phyloP scores from a whole-genome alignment of 2,797 vertebrate species.

The Jordanella pulchra region DNA sequence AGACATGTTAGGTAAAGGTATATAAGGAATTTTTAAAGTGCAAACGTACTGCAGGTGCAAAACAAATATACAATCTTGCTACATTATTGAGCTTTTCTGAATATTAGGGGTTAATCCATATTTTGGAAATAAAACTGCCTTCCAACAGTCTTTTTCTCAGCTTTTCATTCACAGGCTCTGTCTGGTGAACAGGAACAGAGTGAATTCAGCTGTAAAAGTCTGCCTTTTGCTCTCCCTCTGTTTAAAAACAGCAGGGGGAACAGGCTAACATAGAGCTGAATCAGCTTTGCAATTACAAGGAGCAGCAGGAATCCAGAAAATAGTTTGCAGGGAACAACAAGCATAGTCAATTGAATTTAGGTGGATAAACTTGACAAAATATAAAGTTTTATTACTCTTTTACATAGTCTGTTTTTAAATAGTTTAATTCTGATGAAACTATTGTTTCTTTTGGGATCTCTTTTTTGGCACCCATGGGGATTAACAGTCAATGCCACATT shows the following conservation, averaged over 20 bases:
- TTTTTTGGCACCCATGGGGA: no score
- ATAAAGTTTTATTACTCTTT: not conserved
- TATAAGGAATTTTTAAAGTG: not conserved
- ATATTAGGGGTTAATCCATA: not conserved
- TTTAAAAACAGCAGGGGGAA: slow-evolving; percentile 7
- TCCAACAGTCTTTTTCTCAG: slow-evolving; percentile 1
- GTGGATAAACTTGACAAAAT: not conserved
- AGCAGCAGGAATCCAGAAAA: slow-evolving; percentile 1
- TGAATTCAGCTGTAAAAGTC: slow-evolving; percentile 10
- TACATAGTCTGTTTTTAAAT: not conserved
- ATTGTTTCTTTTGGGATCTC: not conserved
- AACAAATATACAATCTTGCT: not conserved
- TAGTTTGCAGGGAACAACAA: not conserved
- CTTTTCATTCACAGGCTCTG: slow-evolving; percentile 7
- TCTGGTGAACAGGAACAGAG: slow-evolving; percentile 5
- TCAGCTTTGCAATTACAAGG: slow-evolving; percentile 3
- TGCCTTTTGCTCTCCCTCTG: slow-evolving; percentile 4
- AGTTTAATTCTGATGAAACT: not conserved
- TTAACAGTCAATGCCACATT: no score
- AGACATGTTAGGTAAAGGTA: not conserved
- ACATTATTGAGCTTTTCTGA: not conserved
- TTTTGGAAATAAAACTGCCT: not conserved
- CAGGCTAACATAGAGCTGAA: not conserved
- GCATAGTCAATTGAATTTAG: not conserved
- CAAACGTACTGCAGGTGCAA: not conserved